Evolutionary conservation across 2,113 vertebrate genomes (phyloP).

Genomic region (Pogona vitticeps): DNA sequence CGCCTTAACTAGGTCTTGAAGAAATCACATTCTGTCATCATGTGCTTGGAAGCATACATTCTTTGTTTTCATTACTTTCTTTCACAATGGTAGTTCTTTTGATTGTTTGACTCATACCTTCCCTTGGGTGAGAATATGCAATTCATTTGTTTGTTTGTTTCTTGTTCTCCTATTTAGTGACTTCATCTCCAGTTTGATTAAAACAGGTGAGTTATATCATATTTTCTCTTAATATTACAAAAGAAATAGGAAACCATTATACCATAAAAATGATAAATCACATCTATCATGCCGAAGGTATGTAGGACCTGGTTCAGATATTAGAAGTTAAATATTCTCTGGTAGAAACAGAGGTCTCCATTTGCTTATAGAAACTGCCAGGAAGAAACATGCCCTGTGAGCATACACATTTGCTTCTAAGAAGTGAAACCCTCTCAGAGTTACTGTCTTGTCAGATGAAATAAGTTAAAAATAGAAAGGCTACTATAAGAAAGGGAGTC

Average conservation of each 20-base stretch:
- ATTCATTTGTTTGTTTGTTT: constrained; percentile 29
- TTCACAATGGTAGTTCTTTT: constrained; percentile 26
- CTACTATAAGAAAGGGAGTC: neutral
- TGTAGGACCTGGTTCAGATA: neutral
- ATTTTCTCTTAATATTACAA: constrained; percentile 3
- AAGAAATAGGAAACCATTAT: neutral
- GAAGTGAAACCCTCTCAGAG: neutral
- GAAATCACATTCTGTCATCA: constrained; percentile 32
- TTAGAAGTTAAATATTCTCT: neutral
- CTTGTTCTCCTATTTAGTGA: constrained; percentile 17
- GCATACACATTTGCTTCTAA: neutral
- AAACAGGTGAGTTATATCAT: constrained; percentile 33
- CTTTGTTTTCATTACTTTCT: constrained; percentile 37
- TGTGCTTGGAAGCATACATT: constrained; percentile 44
- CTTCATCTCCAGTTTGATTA: constrained; percentile 54
- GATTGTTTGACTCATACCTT: constrained; percentile 4
- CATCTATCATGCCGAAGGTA: constrained; percentile 13
- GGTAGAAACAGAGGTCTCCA: neutral
- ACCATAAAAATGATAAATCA: neutral
- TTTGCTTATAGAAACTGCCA: neutral
- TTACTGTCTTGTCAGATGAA: neutral
- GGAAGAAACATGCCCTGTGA: neutral
- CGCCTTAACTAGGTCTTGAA: constrained; percentile 36
- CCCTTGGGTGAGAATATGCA: neutral
- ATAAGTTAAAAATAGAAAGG: neutral